A percentile compares a stretch with the other conserved stretches of the same genome.
phyloP scores from a whole-genome alignment of 2,888 invertebrate species.

The Macaria notata region DNA sequence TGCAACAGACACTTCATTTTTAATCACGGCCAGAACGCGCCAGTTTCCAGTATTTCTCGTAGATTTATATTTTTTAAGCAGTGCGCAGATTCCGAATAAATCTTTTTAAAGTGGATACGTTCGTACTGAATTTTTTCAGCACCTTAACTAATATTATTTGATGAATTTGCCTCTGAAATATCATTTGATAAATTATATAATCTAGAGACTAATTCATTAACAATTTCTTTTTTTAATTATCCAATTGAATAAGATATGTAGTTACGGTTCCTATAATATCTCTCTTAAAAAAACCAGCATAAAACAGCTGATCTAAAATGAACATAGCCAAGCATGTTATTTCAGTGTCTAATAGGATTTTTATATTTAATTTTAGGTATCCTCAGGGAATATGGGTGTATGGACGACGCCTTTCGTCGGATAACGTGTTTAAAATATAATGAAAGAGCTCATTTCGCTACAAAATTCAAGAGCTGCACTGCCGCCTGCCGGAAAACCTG shows the following conservation, averaged over 20 bases:
- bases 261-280: too few species aligned
- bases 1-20: background rate
- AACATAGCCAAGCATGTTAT: background rate
- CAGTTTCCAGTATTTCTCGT: background rate
- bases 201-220: too few species aligned
- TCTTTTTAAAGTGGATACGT: slow-evolving; percentile 9
- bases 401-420: slow-evolving; percentile 6
- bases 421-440: slow-evolving; percentile 12
- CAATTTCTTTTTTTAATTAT: too few species aligned
- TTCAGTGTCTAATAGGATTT: slow-evolving; percentile 9
- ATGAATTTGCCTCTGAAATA: too few species aligned
- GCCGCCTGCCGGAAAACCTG: too few species aligned
- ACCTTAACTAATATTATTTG: too few species aligned
- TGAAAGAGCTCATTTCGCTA: slow-evolving; percentile 8
- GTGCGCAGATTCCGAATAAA: slow-evolving; percentile 10
- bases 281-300: too few species aligned
- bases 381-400: slow-evolving; percentile 3
- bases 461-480: slow-evolving; percentile 7
- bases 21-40: background rate
- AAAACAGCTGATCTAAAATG: background rate
- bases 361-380: slow-evolving; percentile 5
- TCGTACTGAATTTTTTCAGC: too few species aligned
- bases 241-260: too few species aligned
- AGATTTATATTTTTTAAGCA: slow-evolving; percentile 10
- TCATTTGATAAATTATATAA: too few species aligned